Conservation (phyloP, 2,888 invertebrate genomes). For the Stictocephala bisonia region DNA sequence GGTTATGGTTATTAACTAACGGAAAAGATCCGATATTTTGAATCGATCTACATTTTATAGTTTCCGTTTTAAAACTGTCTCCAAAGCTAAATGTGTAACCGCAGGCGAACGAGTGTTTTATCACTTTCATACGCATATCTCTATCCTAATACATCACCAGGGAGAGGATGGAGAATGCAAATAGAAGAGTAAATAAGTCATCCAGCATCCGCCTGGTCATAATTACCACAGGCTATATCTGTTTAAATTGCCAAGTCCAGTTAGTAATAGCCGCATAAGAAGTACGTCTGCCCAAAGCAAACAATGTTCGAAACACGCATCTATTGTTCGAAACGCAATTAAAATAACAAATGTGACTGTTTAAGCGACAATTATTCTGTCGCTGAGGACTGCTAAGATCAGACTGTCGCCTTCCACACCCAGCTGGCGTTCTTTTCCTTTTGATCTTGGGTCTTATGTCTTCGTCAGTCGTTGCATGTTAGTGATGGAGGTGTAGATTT, state of each 20-base stretch:
- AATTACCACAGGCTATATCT: constrained; percentile 33
- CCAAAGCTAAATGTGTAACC: no score
- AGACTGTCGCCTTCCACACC: no score
- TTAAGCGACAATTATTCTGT: constrained; percentile 39
- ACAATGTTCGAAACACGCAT: constrained; percentile 35
- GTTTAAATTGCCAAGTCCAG: constrained; percentile 32
- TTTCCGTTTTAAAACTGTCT: no score
- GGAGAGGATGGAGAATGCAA: no score
- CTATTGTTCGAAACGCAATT: constrained; percentile 48
- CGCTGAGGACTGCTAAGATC: constrained; percentile 23
- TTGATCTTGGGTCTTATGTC: constrained; percentile 27
- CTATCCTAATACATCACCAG: no score
- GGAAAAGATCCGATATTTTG: no score
- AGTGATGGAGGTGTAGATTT: no score
- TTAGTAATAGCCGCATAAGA: constrained; percentile 39
- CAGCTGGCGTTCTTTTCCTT: constrained; percentile 16
- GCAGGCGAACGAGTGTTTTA: no score
- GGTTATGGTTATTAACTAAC: no score
- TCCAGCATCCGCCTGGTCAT: not conserved
- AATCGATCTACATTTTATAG: no score
- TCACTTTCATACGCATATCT: no score
- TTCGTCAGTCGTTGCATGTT: no score
- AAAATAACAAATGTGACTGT: constrained; percentile 50
- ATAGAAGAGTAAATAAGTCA: constrained; percentile 34
- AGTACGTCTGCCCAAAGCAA: constrained; percentile 31